Evolutionary conservation across 2,888 invertebrate genomes (phyloP).

Genomic region (Kryphioiulus occultus): DNA sequence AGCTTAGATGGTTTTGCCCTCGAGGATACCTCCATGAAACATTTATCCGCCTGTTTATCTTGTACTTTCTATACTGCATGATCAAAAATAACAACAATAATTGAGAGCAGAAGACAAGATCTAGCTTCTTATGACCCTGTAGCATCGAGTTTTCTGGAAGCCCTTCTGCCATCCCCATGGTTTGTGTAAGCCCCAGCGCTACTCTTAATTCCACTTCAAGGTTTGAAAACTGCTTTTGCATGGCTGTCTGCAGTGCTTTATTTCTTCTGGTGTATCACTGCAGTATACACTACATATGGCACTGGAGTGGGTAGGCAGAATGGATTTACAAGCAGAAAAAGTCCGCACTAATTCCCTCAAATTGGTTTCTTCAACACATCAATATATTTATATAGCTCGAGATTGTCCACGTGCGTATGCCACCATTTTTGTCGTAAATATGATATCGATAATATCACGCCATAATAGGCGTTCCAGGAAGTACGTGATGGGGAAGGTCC

Average conservation of each 20-base stretch:
- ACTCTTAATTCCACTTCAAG: neutral
- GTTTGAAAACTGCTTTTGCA: neutral
- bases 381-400: neutral
- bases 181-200: neutral
- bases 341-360: neutral
- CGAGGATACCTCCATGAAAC: neutral
- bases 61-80: neutral
- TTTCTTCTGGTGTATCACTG: neutral
- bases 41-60: neutral
- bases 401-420: neutral
- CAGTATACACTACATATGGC: neutral
- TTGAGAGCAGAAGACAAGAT: neutral
- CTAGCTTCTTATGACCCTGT: neutral
- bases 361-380: slow-evolving; percentile 26
- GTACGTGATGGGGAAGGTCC: neutral
- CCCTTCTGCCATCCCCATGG: neutral
- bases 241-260: neutral
- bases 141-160: neutral
- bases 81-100: neutral
- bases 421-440: neutral
- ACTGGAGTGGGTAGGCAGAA: neutral
- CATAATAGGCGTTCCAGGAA: neutral
- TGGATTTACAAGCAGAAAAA: neutral
- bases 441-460: neutral
- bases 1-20: neutral